These are phyloP conservation scores for Engraulis encrasicolus DNA, from an alignment of 2,113 vertebrate species.

Conservation along the genomic window DNA sequence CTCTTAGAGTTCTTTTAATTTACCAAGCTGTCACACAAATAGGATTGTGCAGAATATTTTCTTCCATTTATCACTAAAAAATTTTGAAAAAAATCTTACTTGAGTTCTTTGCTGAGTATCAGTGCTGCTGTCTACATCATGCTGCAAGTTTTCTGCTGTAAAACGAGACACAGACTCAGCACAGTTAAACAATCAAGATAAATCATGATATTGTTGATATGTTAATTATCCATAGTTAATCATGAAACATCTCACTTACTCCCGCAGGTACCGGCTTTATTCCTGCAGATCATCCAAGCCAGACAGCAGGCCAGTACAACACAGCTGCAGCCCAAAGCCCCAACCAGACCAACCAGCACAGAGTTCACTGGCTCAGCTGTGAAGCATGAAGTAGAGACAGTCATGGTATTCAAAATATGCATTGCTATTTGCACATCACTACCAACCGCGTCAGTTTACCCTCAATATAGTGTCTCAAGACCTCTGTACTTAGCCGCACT, in stretches of 20 bases:
- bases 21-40: no score
- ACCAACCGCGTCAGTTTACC: no score
- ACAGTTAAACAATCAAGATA: neutral
- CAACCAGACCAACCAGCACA: neutral
- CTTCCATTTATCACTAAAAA: no score
- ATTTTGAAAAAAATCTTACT: no score
- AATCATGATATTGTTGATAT: neutral
- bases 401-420: neutral
- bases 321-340: neutral
- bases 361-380: neutral
- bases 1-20: no score
- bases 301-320: neutral
- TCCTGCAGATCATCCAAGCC: neutral
- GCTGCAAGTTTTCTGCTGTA: neutral
- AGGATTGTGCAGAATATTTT: no score
- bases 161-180: neutral
- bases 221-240: no score
- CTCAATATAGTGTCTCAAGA: no score
- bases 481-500: no score
- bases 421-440: no score
- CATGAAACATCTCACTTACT: neutral
- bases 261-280: neutral
- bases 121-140: neutral
- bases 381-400: neutral
- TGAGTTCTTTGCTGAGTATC: neutral